Base-by-base conservation (phyloP, 1,140 invertebrate species). In the Aphelinus certus region DNA sequence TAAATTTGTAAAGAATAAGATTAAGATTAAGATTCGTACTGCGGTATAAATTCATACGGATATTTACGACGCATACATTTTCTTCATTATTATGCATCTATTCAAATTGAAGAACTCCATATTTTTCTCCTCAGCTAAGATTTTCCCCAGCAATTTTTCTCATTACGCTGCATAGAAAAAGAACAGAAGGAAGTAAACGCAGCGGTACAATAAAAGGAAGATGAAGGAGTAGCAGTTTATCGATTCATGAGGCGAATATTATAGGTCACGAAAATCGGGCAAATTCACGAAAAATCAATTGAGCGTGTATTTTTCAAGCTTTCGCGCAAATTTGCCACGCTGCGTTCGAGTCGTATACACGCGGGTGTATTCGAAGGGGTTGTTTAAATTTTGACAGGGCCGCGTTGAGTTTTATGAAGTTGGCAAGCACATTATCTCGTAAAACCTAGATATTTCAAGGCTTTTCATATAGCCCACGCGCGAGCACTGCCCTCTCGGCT, bases 361-460 rank as follows among this genome's bases (percentile, higher is more conserved):
- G 51, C 3, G 26, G 56, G 60, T 58, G 26, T 26, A 26, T 26
- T 26, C 26, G 26, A 26, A 26, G 26, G 26, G 26, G 26, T 26
- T 26, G 62, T 26, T 73, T 65, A 73, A 60, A 73, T 66, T 66
- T 66, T 66, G 71, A 73, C 53, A 58, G 53, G 26, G 2, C 56
- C 51, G 56, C 56, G 58, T 73, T 73, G 66, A 65, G 26, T 73
- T 73, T 73, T 73, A 73, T 55, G 71, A 51, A 26, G 55, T n/a
- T 26, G 61, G 61, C 7, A 66, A 66, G 63, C 61, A 53, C 70
- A 64, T 48, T 45, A 56, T 51, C 49, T 55, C 70, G 61, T 72
- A 64, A 64, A 56, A 46, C 61, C 5, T 9, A 55, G 49, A 64
- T 64, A 56, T 47, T 42, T 7, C 47, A 26, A 26, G 26, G 7